A percentile compares a stretch with the other conserved stretches of the same genome.
These are phyloP conservation scores for Dorcus parallelipipedus DNA, from an alignment of 2,888 invertebrate species.

Conservation along the genomic window DNA sequence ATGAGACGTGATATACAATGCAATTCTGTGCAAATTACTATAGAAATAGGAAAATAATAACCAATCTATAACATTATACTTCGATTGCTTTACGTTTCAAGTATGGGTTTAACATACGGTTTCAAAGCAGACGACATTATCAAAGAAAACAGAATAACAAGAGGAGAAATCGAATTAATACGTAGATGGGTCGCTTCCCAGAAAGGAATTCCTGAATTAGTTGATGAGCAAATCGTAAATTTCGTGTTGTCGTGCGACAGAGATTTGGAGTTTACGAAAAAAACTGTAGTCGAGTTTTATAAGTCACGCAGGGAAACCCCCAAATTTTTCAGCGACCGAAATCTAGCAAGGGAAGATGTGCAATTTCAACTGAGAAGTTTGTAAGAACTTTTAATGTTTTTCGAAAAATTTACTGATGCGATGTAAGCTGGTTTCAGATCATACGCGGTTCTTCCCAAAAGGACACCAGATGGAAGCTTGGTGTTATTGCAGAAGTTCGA, in stretches of 20 bases:
- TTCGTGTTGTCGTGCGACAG: constrained; percentile 66
- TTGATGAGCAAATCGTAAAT: constrained; percentile 61
- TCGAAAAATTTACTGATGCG: too few relatives aligned
- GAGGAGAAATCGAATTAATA: constrained; percentile 35
- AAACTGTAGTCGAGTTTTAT: constrained; percentile 64
- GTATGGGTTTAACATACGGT: constrained; percentile 22
- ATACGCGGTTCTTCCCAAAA: constrained; percentile 56
- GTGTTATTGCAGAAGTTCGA: constrained; percentile 61
- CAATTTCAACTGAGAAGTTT: constrained; percentile 51
- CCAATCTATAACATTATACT: too few relatives aligned
- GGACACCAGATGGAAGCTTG: constrained; percentile 58
- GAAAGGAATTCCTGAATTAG: constrained; percentile 38
- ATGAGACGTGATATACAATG: too few relatives aligned
- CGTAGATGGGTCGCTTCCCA: constrained; percentile 32
- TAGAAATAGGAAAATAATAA: too few relatives aligned
- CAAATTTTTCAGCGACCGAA: constrained; percentile 61
- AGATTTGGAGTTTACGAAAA: constrained; percentile 56
- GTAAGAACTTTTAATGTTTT: constrained; percentile 48
- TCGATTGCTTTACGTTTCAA: too few relatives aligned
- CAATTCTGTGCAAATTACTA: too few relatives aligned
- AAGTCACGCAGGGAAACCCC: constrained; percentile 57
- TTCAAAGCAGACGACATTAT: constrained; percentile 35
- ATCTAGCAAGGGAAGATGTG: constrained; percentile 45
- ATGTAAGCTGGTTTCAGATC: constrained; percentile 49
- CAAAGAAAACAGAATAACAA: constrained; percentile 30